These are phyloP conservation scores for Cercopithecus mona DNA, from an alignment of 2,113 vertebrate genomes.

Conservation along the genomic window DNA sequence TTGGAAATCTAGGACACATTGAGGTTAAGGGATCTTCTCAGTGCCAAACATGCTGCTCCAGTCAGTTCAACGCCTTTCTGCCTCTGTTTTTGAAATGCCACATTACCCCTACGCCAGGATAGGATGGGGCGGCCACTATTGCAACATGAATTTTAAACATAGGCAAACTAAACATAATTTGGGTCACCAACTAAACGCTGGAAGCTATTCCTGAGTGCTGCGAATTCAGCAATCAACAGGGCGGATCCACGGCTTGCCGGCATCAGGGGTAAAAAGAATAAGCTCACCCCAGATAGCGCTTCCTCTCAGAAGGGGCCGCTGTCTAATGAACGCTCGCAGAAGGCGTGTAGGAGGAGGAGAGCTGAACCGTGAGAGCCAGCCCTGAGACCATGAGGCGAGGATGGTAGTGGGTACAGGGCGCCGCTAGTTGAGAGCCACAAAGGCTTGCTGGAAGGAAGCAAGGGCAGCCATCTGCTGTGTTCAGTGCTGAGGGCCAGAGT, in stretches of 20 bases:
- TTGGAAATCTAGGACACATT: not conserved
- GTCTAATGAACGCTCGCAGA: not conserved
- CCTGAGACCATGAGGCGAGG: too few species aligned
- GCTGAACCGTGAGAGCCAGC: not conserved
- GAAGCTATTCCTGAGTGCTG: not conserved
- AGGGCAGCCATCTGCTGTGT: fast-evolving
- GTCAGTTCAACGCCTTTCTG: not conserved
- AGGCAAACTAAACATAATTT: not conserved
- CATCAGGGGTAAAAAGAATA: not conserved
- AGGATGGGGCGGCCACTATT: not conserved
- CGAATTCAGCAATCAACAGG: not conserved
- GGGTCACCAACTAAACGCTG: not conserved
- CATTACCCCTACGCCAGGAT: fast-evolving
- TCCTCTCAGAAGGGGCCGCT: not conserved
- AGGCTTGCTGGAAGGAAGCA: not conserved
- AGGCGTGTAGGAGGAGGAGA: fast-evolving
- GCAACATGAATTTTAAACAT: not conserved
- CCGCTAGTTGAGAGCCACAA: not conserved
- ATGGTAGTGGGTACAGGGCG: too few species aligned
- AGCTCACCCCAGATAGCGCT: not conserved
- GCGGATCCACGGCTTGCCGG: fast-evolving
- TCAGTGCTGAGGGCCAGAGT: not conserved
- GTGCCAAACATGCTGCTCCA: fast-evolving
- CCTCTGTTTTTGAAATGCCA: not conserved
- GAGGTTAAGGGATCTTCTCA: not conserved